Conservation (phyloP, 2,113 vertebrate species). For the Sialia sialis region DNA sequence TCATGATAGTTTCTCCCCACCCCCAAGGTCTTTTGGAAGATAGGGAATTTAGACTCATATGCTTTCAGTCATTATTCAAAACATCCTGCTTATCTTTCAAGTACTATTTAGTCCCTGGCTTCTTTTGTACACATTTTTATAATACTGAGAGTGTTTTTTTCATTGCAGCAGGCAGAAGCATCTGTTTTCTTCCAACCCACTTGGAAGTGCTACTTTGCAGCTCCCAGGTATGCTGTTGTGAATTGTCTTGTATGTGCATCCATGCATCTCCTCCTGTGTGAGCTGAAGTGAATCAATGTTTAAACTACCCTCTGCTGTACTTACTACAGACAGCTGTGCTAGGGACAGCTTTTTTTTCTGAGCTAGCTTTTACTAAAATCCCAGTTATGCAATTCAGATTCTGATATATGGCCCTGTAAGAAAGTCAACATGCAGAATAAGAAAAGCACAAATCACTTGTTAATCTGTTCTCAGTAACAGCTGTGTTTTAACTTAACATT, state of each 20-base stretch:
- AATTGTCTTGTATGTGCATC: background rate
- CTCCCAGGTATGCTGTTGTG: background rate
- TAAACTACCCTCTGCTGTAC: background rate
- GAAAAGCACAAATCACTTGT: background rate
- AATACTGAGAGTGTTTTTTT: background rate
- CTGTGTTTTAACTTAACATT: background rate
- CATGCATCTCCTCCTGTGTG: background rate
- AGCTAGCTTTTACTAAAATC: background rate
- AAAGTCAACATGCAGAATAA: background rate
- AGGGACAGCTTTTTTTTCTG: background rate
- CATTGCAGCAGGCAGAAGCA: background rate
- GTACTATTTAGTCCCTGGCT: background rate
- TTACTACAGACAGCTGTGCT: background rate
- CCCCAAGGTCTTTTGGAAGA: background rate
- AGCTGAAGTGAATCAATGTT: background rate
- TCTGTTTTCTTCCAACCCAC: background rate
- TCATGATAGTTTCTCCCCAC: background rate
- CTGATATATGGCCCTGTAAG: background rate
- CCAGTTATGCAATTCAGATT: background rate
- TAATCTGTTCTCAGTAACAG: background rate
- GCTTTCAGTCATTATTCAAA: background rate
- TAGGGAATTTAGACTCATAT: background rate
- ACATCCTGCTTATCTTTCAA: conserved; percentile 6
- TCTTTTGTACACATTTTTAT: background rate
- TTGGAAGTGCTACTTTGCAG: background rate